phyloP scores from a whole-genome alignment of 2,888 invertebrate genomes.

The Oscheius sp. region DNA sequence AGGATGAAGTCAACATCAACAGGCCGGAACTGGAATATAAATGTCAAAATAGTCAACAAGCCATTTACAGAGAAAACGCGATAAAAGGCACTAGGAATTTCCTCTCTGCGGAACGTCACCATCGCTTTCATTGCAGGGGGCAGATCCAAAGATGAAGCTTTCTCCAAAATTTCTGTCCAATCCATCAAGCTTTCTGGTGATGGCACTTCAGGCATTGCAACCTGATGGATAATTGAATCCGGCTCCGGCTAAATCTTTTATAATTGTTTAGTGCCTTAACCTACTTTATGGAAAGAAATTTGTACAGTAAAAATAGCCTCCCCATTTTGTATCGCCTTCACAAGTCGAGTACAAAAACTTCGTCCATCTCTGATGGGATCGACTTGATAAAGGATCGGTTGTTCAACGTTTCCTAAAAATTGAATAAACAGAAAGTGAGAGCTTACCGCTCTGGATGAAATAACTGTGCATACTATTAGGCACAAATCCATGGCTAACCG shows the following conservation, averaged over 20 bases:
- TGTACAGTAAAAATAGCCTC: conserved; percentile 70
- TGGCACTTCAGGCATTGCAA: conserved; percentile 71
- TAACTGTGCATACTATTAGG: conserved; percentile 72
- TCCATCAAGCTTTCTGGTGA: conserved; percentile 69
- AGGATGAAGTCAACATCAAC: conserved; percentile 50
- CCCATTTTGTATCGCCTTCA: conserved; percentile 72
- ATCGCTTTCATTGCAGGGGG: conserved; percentile 46
- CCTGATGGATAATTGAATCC: conserved; percentile 70
- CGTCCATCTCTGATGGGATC: conserved; percentile 71
- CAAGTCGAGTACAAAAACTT: conserved; percentile 71
- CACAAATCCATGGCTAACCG: conserved; percentile 70
- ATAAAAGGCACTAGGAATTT: conserved; percentile 55
- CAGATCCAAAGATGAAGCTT: conserved; percentile 34
- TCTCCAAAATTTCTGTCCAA: conserved; percentile 49
- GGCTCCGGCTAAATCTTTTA: conserved; percentile 49
- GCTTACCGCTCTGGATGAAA: conserved; percentile 71
- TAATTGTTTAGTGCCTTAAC: neutral
- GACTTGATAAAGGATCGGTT: conserved; percentile 72
- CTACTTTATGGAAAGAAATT: conserved; percentile 62
- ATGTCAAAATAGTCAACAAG: too few species aligned
- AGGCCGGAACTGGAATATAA: conserved; percentile 49
- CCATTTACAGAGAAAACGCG: conserved; percentile 47
- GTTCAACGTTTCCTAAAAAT: conserved; percentile 55
- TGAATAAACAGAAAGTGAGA: neutral
- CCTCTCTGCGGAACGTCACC: conserved; percentile 50